Conservation (phyloP, 2,113 vertebrate species). For the Oreocharis arfaki region DNA sequence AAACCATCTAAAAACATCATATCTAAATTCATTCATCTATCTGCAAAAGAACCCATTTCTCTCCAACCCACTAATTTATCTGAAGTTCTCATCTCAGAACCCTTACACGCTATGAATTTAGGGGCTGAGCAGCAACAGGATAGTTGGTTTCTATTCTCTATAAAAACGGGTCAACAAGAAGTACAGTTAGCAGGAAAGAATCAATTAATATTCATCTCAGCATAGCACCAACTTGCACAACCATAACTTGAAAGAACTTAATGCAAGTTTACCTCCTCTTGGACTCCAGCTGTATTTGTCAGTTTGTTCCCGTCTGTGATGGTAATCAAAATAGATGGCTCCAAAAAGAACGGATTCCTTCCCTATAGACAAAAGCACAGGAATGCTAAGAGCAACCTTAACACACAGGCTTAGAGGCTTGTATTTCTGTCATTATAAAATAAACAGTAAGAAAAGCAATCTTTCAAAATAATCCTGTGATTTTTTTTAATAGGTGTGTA, state of each 20-base stretch:
- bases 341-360: conserved; percentile 96
- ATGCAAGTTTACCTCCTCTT: conserved; percentile 87
- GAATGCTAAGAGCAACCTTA: not conserved
- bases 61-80: not conserved
- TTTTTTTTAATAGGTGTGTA: not conserved
- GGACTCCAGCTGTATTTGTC: conserved; percentile 89
- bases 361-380: conserved; percentile 76
- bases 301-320: conserved; percentile 98
- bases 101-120: not conserved
- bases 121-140: not conserved
- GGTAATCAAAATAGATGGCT: conserved; percentile 97
- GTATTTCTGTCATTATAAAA: not conserved
- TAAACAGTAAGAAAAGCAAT: not conserved
- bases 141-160: not conserved
- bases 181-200: not conserved
- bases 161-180: not conserved
- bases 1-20: not conserved
- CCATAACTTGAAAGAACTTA: not conserved
- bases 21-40: not conserved
- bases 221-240: not conserved
- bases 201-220: not conserved
- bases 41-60: not conserved
- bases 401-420: not conserved
- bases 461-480: not conserved
- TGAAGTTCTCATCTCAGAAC: not conserved